Conservation (phyloP, 2,797 vertebrate genomes). For the Dendrocincla tyrannina region DNA sequence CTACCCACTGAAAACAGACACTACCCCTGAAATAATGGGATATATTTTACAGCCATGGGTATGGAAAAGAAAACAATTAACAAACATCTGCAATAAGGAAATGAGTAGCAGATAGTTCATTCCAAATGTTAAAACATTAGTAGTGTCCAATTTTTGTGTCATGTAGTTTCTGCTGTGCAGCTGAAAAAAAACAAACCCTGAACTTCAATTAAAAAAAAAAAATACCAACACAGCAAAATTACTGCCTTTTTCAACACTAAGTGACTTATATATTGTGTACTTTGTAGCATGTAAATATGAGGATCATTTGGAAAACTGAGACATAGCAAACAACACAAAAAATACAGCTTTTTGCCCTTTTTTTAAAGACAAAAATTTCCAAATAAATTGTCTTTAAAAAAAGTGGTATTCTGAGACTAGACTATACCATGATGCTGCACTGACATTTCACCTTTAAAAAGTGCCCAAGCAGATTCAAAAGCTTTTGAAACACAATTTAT, state of each 20-base stretch:
- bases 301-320: not conserved
- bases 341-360: not conserved
- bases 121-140: conserved; percentile 61
- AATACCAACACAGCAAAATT: not conserved
- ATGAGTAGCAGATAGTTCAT: conserved; percentile 48
- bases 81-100: conserved; percentile 66
- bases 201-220: conserved; percentile 59
- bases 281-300: conserved; percentile 33
- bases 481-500: conserved; percentile 65
- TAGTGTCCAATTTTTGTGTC: conserved; percentile 64
- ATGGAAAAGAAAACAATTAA: conserved; percentile 70
- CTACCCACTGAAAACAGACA: conserved; percentile 37
- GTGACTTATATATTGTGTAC: conserved; percentile 26
- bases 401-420: not conserved
- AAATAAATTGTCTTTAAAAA: not conserved
- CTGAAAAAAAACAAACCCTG: conserved; percentile 52
- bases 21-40: conserved; percentile 52
- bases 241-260: conserved; percentile 30
- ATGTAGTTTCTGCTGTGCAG: conserved; percentile 56
- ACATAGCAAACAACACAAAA: not conserved
- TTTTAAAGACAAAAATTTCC: not conserved
- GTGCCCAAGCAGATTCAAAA: conserved; percentile 34
- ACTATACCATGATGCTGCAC: not conserved
- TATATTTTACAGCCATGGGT: conserved; percentile 51
- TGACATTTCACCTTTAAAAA: conserved; percentile 63